phyloP scores from a whole-genome alignment of 2,797 vertebrate species.

The Acanthurus lineatus region DNA sequence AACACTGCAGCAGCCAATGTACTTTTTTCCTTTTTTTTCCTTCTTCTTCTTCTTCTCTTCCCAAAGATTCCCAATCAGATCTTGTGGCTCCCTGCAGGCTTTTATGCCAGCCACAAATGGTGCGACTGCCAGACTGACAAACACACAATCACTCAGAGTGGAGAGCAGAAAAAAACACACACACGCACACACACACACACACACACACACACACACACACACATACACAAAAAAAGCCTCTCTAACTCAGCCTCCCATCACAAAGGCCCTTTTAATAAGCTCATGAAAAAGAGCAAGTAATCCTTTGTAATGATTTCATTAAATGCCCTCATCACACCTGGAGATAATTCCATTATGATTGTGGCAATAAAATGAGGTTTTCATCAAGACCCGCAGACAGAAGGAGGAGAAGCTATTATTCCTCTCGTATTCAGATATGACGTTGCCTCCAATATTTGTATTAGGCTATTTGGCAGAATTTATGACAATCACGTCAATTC shows the following conservation, averaged over 20 bases:
- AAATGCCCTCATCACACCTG: conserved; percentile 87
- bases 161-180: conserved; percentile 13
- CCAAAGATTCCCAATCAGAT: conserved; percentile 85
- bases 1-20: conserved; percentile 61
- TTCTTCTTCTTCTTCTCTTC: conserved; percentile 23
- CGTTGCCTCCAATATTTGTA: conserved; percentile 71
- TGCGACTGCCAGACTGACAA: conserved; percentile 81
- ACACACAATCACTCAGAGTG: conserved; percentile 80
- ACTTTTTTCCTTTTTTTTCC: conserved; percentile 17
- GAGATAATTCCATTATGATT: conserved; percentile 88
- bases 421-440: conserved; percentile 76
- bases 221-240: conserved; percentile 34
- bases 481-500: conserved; percentile 63
- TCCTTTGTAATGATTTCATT: conserved; percentile 87
- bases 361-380: conserved; percentile 87
- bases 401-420: conserved; percentile 84
- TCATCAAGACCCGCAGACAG: conserved; percentile 84
- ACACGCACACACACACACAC: too few species aligned
- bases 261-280: conserved; percentile 80
- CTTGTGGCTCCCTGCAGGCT: conserved; percentile 83
- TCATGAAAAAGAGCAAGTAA: conserved; percentile 81
- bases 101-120: conserved; percentile 82
- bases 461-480: conserved; percentile 77
- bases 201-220: too few species aligned
- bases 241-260: conserved; percentile 65